Percentiles rank a stretch among this genome's conserved stretches.
phyloP scores from a whole-genome alignment of 2,113 vertebrate species.

The Chloropsis cyanopogon region DNA sequence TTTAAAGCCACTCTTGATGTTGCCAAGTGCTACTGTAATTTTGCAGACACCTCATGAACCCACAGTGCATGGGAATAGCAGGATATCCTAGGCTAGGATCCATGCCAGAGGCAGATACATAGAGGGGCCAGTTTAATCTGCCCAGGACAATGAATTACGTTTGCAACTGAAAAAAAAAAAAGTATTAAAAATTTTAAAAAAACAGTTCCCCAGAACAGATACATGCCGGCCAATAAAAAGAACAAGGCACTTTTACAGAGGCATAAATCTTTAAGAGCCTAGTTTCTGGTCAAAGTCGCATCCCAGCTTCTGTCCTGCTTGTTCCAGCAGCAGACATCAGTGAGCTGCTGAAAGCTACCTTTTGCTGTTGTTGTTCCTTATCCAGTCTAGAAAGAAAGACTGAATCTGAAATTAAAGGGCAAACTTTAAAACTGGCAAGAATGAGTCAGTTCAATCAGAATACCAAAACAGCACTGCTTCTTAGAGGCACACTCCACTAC shows the following conservation, averaged over 20 bases:
- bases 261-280: background rate
- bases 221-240: background rate
- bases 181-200: too few species aligned
- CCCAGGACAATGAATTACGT: background rate
- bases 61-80: background rate
- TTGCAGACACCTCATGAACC: background rate
- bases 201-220: background rate
- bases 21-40: background rate
- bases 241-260: background rate
- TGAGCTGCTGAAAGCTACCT: background rate
- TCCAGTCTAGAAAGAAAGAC: background rate
- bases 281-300: background rate
- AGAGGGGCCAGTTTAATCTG: background rate
- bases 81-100: background rate
- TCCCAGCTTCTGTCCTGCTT: background rate
- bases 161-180: background rate
- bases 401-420: background rate
- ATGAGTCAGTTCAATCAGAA: background rate
- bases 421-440: background rate
- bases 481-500: background rate
- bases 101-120: background rate
- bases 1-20: background rate
- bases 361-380: background rate
- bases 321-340: background rate
- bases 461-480: background rate